Base-by-base conservation (phyloP, 2,888 invertebrate species). In the Eurytoma adleriae region DNA sequence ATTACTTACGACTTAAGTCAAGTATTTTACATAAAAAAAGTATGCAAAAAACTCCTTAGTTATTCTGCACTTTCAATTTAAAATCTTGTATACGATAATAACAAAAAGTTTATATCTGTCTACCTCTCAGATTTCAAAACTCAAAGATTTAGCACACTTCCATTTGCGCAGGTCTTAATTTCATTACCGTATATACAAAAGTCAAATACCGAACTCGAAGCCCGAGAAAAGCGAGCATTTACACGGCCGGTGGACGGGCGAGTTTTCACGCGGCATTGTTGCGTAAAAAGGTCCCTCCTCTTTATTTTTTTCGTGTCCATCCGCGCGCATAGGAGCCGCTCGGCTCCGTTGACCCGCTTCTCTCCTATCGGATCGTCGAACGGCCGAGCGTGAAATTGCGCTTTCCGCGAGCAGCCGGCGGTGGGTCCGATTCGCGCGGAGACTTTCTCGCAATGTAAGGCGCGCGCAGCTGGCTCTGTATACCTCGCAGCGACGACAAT, bases 331-430 rank as follows among this genome's bases (percentile, higher is more conserved):
- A 48, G 48, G 7, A 16, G 14, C 54, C 5, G 18, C 24, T 24
- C 16, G 13, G 14, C 59, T 57, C 1, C 30, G 16, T 24, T 68
- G 61, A 13, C 62, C 27, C 24, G 24, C 61, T 61, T 27, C 27
- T 40, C 30, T 40, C 24, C 56, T n/a, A 20, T 30, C 18, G 40
- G 20, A 30, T 67, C 52, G 18, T 24, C 66, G 18, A 24, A 57
- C 74, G 5, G 56, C 20, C 57, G 57, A 74, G 74, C 73, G 57
- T 66, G 64, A 74, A 66, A 66, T 74, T 74, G 74, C 74, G 24
- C 20, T 20, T 57, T 50, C 54, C 30, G 52, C 59, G 59, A 24
- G 64, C 64, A 18, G 10, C 16, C 62, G 16, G 7, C 30, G 7
- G 61, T 24, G 18, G 12, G 12, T 10, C 18, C 59, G 16, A 10